Evolutionary conservation across 2,113 vertebrate genomes (phyloP).

Genomic region (Passer montanus): DNA sequence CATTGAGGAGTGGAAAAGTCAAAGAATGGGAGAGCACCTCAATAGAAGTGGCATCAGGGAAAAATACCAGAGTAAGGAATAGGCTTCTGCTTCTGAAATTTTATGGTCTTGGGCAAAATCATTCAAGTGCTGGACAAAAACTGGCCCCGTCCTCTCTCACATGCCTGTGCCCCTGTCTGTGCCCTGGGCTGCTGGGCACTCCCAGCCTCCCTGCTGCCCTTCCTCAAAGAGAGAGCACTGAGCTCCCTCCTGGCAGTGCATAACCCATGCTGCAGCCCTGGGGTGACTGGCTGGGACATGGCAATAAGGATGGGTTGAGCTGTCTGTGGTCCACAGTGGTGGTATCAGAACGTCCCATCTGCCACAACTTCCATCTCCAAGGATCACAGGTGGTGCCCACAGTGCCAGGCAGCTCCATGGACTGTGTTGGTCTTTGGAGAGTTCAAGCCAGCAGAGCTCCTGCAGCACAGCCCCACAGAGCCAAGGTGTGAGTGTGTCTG

Average conservation of each 20-base stretch:
- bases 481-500: not conserved
- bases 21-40: not conserved
- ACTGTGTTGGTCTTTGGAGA: not conserved
- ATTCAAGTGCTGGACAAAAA: not conserved
- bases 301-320: not conserved
- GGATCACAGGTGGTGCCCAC: fast-evolving
- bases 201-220: not conserved
- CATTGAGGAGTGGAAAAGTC: not conserved
- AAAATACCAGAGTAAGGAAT: not conserved
- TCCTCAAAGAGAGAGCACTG: not conserved
- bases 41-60: not conserved
- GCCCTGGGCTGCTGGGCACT: not conserved
- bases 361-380: not conserved
- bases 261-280: not conserved
- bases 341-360: not conserved
- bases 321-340: not conserved
- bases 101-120: not conserved
- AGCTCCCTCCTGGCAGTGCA: not conserved
- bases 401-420: not conserved
- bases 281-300: not conserved
- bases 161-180: not conserved
- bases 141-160: fast-evolving
- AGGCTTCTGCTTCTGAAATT: not conserved
- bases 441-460: not conserved
- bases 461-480: not conserved